Percentiles rank a stretch among this genome's conserved stretches.
These are phyloP conservation scores for Saccostrea cuccullata DNA, from an alignment of 1,140 invertebrate genomes.

Conservation along the genomic window DNA sequence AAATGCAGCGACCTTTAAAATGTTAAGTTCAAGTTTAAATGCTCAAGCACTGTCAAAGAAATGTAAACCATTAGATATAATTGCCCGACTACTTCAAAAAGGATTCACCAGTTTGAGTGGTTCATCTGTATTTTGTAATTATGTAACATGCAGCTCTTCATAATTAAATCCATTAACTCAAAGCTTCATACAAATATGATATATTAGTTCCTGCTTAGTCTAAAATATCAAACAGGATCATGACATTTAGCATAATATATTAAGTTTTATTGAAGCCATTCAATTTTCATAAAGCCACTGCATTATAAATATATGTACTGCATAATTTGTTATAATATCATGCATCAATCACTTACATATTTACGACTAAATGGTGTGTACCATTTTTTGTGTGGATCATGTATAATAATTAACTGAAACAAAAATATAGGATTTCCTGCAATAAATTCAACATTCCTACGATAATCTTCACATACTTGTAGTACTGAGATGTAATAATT, in stretches of 20 bases:
- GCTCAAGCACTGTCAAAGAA: neutral
- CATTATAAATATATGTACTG: neutral
- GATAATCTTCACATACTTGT: neutral
- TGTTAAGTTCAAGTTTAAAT: neutral
- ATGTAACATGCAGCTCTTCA: constrained; percentile 26
- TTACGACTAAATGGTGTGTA: constrained; percentile 31
- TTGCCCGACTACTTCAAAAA: constrained; percentile 16
- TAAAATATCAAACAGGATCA: neutral
- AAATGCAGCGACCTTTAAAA: neutral
- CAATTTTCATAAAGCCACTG: constrained; percentile 5
- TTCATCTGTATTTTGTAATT: constrained; percentile 20
- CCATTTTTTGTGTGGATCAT: constrained; percentile 33
- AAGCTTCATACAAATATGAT: constrained; percentile 16
- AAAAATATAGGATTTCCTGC: neutral
- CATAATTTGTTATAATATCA: neutral
- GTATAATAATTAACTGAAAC: constrained; percentile 12
- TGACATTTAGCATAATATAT: neutral
- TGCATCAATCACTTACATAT: constrained; percentile 37
- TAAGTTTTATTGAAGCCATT: neutral
- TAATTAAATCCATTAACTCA: neutral
- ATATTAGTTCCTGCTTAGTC: neutral
- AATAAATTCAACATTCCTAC: neutral
- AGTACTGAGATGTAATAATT: neutral
- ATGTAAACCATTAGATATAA: constrained; percentile 25
- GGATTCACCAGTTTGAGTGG: constrained; percentile 5